Evolutionary conservation across 2,888 invertebrate species (phyloP), one percentile per base, ranked within the genome.

Genomic region (Auanema freiburgensis): DNA sequence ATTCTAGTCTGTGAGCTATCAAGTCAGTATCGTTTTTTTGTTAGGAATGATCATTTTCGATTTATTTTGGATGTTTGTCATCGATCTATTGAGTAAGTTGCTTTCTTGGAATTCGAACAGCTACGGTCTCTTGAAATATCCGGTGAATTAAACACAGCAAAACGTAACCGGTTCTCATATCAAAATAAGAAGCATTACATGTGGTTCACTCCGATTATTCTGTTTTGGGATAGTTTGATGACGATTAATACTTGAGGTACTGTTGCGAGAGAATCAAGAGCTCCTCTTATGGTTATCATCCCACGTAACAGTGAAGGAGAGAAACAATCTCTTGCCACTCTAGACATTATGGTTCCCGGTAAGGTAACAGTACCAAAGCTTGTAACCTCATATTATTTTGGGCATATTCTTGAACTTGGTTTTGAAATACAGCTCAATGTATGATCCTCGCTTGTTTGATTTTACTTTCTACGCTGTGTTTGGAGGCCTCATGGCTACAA

Each of bases 341-440:
- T 72, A 14, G 74, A 72, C 23, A 63, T 76, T 16, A 73, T 76
- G 66, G 70, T 71, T 40, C 76, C 76, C 14, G 75, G 71, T 69
- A 11, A 8, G 55, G 55, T 12, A 25, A 11, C 40, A 14, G n/a
- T n/a, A n/a, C 40, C 25, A 23, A 12, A 23, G 54, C 12, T 12
- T n/a, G 43, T 43, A 12, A 12, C n/a, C 43, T 43, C 43, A 43
- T 12, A 25, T 58, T 24, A 42, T 14, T 43, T 57, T 62, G 6
- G 72, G 72, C 21, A 63, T 76, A 16, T 72, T 76, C 50, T 57
- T 74, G 42, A 69, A 69, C 18, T 63, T 76, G 6, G 63, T 76
- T 10, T 63, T 74, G 50, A 76, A 76, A 52, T 76, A 74, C 66
- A 70, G 71, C 41, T 72, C 76, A 10, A 76, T 76, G 76, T 76